These are phyloP conservation scores for Drosophila sechellia DNA, from an alignment of 1,140 invertebrate genomes.

Conservation along the genomic window DNA sequence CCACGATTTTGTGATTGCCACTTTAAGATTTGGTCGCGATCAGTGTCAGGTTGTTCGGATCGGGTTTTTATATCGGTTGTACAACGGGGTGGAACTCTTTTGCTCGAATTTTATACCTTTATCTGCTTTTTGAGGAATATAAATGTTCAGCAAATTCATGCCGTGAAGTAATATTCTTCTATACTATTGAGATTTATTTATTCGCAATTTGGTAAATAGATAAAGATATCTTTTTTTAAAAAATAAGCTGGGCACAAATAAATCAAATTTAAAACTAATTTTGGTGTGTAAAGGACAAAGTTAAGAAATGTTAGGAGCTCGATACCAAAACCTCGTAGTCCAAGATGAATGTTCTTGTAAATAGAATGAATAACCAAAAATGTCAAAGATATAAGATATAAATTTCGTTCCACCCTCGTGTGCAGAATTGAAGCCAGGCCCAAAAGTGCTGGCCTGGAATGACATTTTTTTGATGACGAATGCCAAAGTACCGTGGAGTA, in stretches of 20 bases:
- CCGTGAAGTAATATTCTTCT: not conserved
- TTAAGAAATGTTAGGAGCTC: no score
- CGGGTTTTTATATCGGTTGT: constrained; percentile 31
- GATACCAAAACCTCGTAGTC: no score
- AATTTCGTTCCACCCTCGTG: constrained; percentile 3
- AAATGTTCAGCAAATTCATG: not conserved
- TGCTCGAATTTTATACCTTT: not conserved
- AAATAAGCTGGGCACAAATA: no score
- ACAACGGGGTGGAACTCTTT: constrained; percentile 4
- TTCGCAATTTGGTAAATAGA: no score
- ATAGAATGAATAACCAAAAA: not conserved
- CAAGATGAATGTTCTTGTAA: not conserved
- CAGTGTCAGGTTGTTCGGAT: not conserved
- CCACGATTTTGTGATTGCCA: constrained; percentile 83
- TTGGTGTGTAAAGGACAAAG: no score
- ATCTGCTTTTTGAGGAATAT: not conserved
- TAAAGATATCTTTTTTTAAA: no score
- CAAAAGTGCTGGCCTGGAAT: not conserved
- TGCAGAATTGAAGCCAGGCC: constrained; percentile 3
- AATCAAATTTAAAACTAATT: no score
- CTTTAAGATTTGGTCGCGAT: constrained; percentile 13
- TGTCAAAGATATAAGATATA: no score
- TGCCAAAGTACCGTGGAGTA: constrained; percentile 35
- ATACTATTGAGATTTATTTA: no score
- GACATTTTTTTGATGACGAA: constrained; percentile 20